Base-by-base conservation (phyloP, 1,140 invertebrate species). In the Centruroides vittatus region DNA sequence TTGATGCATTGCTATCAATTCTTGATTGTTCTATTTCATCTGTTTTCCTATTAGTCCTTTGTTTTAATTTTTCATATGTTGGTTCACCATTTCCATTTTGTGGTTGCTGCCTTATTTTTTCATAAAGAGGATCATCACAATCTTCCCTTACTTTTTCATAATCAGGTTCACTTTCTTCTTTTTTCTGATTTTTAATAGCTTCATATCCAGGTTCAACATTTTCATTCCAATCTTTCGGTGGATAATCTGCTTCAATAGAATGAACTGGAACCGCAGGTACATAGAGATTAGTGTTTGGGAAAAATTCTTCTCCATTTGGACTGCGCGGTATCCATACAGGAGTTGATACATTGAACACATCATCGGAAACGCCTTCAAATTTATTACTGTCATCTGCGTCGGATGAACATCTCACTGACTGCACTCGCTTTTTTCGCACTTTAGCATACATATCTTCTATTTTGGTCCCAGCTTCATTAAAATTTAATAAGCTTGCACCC, bases 381-480 rank as follows among this genome's bases (percentile, higher is more conserved):
- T 13, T 52, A n/a, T 35, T 57, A 50, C 49, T 57, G 35, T 64
- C 56, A n/a, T 64, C 62, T 8, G 58, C 23, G 41, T 48, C 61
- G 13, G 57, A 41, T 23, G 56, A 59, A 50, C 36, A 51, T 13
- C 58, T 54, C 7, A 56, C 61, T 41, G 59, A 36, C 4, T 64
- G 59, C 35, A 61, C 55, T 35, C 59, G 65, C 51, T 69, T 65
- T 36, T 69, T 70, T 7, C 62, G 63, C 0, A 89, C 87, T 76
- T 90, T 91, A 0, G 88, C 88, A 70, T 90, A 90, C 84, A 90
- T 88, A 66, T 88, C 87, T 68, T 91, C 88, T 1, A 88, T 68
- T 67, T 85, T 85, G 61, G 62, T 61, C 4, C 55, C 35, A 12
- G 59, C 60, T 57, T 63, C 62, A 11, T 35, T 52, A 36, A 48